Evolutionary conservation across 1,140 invertebrate species (phyloP), one percentile per base, ranked within the genome.

Genomic region (Drosophila leontia): DNA sequence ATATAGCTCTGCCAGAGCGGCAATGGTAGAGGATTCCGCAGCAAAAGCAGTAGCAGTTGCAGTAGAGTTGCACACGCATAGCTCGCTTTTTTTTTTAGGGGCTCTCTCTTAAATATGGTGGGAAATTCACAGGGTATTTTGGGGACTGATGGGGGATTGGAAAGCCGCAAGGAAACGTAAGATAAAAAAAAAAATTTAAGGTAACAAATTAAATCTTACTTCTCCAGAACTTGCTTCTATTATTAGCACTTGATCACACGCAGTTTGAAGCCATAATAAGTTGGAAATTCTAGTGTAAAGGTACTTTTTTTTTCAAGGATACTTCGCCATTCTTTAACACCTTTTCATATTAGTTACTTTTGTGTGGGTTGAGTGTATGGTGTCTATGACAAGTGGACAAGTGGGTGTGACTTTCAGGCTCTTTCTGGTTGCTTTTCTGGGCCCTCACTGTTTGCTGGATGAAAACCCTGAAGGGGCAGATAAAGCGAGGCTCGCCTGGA

Each of bases 341-440:
- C 15, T 11, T 42, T 15, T 7, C 12, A 15, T 26, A n/a, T 13
- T 7, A 67, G n/a, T 12, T 41, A 7, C 23, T 48, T 41, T 2
- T 44, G 15, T 23, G 23, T 51, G 45, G 65, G 26, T 7, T 39
- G 63, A 11, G 39, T 4, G 69, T n/a, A 34, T 59, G 81, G 70
- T 82, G 81, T 79, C 70, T 72, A 63, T 88, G 86, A 79, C 85
- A 85, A 90, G 77, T 87, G 83, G 75, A 47, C 61, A 62, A 74
- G 78, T 63, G 62, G 32, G 58, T 56, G 56, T 70, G 60, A 62
- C 39, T 63, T 34, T 45, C 41, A 61, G 48, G 59, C 37, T 47
- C 19, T 57, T 50, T 15, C 11, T 29, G n/a, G 8, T 15, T 4
- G 3, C 51, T 13, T 7, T 12, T 4, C 32, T 34, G 39, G 2